A percentile compares a stretch with the other conserved stretches of the same genome.
Conservation (phyloP, 2,797 vertebrate species). For the Enteromius mattozi region DNA sequence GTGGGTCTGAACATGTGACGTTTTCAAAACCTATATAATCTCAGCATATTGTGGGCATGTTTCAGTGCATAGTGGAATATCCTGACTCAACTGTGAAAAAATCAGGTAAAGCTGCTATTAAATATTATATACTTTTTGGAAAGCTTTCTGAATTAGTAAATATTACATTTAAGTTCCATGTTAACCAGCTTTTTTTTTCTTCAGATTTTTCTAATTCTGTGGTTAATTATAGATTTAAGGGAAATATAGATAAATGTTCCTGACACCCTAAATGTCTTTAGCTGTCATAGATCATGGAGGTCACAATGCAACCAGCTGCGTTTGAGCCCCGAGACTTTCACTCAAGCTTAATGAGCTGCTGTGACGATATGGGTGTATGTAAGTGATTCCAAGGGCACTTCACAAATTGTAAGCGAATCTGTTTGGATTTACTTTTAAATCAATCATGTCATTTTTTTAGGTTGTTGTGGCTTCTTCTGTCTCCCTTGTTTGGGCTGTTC, state of each 20-base stretch:
- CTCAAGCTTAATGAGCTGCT: conserved; percentile 73
- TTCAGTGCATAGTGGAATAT: conserved; percentile 1
- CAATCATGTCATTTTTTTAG: conserved; percentile 63
- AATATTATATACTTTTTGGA: not conserved
- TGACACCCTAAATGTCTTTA: not conserved
- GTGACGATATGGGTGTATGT: conserved; percentile 78
- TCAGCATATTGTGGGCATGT: not conserved
- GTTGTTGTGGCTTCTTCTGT: conserved; percentile 75
- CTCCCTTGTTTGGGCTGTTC: conserved; percentile 70
- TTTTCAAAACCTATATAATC: conserved; percentile 22
- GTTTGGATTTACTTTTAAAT: not conserved
- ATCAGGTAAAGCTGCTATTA: not conserved
- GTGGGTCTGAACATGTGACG: not conserved
- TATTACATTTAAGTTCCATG: not conserved
- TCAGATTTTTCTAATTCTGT: too few relatives aligned
- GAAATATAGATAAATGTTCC: not conserved
- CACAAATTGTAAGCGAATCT: not conserved
- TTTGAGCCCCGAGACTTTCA: conserved; percentile 73
- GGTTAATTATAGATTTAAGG: not conserved
- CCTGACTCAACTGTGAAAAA: not conserved
- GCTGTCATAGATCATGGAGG: conserved; percentile 64
- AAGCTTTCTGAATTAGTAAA: not conserved
- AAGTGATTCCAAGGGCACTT: conserved; percentile 59
- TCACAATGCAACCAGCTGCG: conserved; percentile 72
- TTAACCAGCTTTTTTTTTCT: too few relatives aligned